Percentiles rank a stretch among this genome's conserved stretches.
These are phyloP conservation scores for Acanthiza pusilla DNA, from an alignment of 2,797 vertebrate species.

Conservation along the genomic window DNA sequence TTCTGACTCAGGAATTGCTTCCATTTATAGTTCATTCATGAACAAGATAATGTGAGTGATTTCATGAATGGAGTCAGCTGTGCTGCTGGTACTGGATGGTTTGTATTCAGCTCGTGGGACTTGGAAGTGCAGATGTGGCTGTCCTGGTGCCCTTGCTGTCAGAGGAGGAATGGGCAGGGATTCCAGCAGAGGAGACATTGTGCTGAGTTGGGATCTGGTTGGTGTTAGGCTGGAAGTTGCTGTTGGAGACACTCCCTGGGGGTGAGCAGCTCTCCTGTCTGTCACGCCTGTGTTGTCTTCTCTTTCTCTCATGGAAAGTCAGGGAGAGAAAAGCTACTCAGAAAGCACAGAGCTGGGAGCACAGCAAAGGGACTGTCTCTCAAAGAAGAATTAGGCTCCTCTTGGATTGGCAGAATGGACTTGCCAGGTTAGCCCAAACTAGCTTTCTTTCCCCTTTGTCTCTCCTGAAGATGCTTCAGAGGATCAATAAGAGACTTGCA, in stretches of 20 bases:
- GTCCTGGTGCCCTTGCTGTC: background rate
- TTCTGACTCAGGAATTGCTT: constrained; percentile 17
- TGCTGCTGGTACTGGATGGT: background rate
- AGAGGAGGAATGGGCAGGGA: background rate
- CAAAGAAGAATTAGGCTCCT: background rate
- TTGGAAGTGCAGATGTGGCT: background rate
- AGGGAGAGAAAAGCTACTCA: background rate
- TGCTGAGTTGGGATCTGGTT: background rate
- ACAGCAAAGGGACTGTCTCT: background rate
- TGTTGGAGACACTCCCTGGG: background rate
- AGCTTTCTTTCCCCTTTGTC: background rate
- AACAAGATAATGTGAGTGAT: background rate
- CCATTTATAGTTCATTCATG: constrained; percentile 9
- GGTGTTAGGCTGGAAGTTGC: background rate
- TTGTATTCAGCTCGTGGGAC: background rate
- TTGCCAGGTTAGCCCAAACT: background rate
- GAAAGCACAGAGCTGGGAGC: background rate
- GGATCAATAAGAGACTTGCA: background rate
- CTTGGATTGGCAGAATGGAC: background rate
- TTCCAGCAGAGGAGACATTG: background rate
- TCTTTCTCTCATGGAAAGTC: background rate
- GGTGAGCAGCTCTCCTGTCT: background rate
- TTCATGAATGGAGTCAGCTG: background rate
- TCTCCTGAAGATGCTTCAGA: background rate
- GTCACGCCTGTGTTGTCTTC: background rate